These are phyloP conservation scores for Pseudochirops corinnae DNA, from an alignment of 2,797 vertebrate species.

Conservation along the genomic window DNA sequence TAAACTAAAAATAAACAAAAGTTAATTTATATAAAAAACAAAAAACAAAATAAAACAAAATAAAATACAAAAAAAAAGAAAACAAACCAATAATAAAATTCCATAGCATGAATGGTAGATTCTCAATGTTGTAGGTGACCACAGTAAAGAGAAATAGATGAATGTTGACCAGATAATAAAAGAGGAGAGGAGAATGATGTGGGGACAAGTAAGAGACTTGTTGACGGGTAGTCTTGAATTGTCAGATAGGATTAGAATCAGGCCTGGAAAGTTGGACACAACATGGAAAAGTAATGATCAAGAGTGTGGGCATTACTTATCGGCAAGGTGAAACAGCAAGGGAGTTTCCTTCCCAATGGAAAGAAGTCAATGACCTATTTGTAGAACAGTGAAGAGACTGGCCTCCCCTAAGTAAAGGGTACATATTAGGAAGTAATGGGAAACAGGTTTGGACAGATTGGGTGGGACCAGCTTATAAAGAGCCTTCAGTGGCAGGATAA, in stretches of 20 bases:
- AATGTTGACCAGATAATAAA: background rate
- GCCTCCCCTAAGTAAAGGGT: background rate
- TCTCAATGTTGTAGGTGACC: background rate
- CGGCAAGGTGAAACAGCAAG: background rate
- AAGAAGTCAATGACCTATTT: background rate
- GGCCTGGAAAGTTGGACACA: background rate
- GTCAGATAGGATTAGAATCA: background rate
- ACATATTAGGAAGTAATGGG: background rate
- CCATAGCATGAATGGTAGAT: background rate
- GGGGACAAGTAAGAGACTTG: background rate
- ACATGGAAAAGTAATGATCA: background rate
- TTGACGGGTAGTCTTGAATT: background rate
- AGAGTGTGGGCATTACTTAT: background rate
- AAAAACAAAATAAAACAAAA: too few relatives aligned
- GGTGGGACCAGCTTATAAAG: background rate
- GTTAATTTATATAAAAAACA: too few relatives aligned
- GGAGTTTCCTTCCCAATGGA: background rate
- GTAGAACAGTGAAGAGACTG: background rate
- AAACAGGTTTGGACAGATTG: background rate
- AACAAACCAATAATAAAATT: background rate
- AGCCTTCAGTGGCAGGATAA: background rate
- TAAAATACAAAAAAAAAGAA: too few relatives aligned
- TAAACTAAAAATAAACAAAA: too few relatives aligned
- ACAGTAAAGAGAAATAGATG: too few relatives aligned
- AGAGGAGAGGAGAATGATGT: background rate